These are phyloP conservation scores for Brassicogethes aeneus DNA, from an alignment of 2,888 invertebrate genomes.

Conservation along the genomic window DNA sequence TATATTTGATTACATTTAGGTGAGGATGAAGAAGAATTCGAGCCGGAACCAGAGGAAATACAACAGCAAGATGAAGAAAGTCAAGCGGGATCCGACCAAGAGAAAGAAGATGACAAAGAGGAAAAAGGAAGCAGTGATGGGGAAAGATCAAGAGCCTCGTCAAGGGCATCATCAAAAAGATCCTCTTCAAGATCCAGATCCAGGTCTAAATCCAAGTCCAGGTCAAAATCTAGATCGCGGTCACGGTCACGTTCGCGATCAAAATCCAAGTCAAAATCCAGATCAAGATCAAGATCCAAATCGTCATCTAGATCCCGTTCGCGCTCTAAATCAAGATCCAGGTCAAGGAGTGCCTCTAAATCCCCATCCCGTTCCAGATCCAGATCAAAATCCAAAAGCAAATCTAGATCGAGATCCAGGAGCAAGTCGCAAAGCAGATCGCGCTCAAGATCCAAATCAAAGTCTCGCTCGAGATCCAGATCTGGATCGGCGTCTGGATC, in stretches of 20 bases:
- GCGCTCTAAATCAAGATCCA: conserved; percentile 30
- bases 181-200: conserved; percentile 33
- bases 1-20: conserved; percentile 12
- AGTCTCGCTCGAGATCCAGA: conserved; percentile 29
- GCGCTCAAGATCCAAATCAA: conserved; percentile 19
- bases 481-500: conserved; percentile 27
- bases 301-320: conserved; percentile 39
- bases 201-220: conserved; percentile 25
- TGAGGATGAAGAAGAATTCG: conserved; percentile 55
- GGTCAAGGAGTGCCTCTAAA: conserved; percentile 24
- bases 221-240: conserved; percentile 26
- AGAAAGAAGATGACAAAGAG: conserved; percentile 33
- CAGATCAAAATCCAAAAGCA: conserved; percentile 8
- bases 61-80: conserved; percentile 52
- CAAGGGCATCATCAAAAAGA: conserved; percentile 27
- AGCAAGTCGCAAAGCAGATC: conserved; percentile 29
- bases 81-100: conserved; percentile 43
- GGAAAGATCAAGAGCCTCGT: conserved; percentile 31
- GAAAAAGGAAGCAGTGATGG: conserved; percentile 39
- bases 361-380: conserved; percentile 16
- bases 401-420: conserved; percentile 21
- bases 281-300: conserved; percentile 36
- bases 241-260: conserved; percentile 36
- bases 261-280: conserved; percentile 33
- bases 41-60: conserved; percentile 42